These are phyloP conservation scores for Diachrysia chrysitis DNA, from an alignment of 2,888 invertebrate genomes.

Conservation along the genomic window DNA sequence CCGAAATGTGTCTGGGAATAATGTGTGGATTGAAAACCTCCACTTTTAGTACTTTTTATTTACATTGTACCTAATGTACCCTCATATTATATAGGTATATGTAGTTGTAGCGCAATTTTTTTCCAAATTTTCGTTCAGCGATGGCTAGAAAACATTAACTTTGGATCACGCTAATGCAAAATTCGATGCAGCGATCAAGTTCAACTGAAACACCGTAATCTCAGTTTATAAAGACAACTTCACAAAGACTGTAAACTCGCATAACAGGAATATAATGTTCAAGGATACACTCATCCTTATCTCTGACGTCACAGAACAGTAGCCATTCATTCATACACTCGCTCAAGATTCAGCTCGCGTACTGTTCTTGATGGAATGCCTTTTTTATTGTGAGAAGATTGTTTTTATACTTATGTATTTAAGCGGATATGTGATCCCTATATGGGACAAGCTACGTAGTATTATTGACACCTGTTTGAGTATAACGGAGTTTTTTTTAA, in stretches of 20 bases:
- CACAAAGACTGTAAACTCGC: conserved; percentile 21
- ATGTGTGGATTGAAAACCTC: not conserved
- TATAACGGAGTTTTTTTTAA: conserved; percentile 34
- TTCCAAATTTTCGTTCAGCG: too few relatives aligned
- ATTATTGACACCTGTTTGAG: conserved; percentile 36
- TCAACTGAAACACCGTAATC: not conserved
- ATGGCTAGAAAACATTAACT: too few relatives aligned
- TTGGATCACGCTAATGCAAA: not conserved
- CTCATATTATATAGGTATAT: too few relatives aligned
- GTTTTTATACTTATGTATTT: conserved; percentile 25
- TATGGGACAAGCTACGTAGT: conserved; percentile 15
- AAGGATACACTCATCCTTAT: conserved; percentile 13
- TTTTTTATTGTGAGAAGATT: conserved; percentile 56
- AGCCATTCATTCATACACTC: conserved; percentile 44
- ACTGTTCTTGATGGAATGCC: conserved; percentile 45
- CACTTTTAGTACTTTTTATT: too few relatives aligned
- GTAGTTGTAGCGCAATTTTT: too few relatives aligned
- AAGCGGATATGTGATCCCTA: conserved; percentile 48
- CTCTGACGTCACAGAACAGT: conserved; percentile 36
- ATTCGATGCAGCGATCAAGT: not conserved
- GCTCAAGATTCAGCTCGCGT: conserved; percentile 40
- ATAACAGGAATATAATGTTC: conserved; percentile 3
- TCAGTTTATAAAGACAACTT: not conserved
- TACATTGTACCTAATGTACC: too few relatives aligned
- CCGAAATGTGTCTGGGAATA: not conserved